Conservation (phyloP, 2,797 vertebrate genomes). For the Syngnathus acus region DNA sequence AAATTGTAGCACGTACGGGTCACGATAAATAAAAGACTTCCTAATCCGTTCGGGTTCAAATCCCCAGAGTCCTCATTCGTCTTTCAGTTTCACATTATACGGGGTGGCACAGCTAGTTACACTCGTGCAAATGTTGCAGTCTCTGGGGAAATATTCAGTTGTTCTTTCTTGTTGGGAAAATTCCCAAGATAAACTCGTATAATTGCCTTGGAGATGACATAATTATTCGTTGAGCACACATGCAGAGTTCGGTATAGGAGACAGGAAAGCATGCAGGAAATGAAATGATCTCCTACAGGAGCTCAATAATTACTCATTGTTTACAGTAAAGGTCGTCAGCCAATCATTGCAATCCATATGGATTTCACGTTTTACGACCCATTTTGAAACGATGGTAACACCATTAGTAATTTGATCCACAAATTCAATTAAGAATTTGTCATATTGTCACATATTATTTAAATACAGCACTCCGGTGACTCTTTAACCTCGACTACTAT, state of each 20-base stretch:
- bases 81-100: constrained; percentile 14
- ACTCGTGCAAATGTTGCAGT: constrained; percentile 10
- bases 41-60: constrained; percentile 8
- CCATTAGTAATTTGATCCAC: no score
- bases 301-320: constrained; percentile 3
- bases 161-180: constrained; percentile 24
- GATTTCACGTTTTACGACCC: not conserved
- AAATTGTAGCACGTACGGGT: constrained; percentile 1
- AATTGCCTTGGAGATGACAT: constrained; percentile 25
- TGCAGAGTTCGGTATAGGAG: not conserved
- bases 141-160: constrained; percentile 30
- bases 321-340: not conserved
- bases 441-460: no score
- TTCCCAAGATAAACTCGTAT: constrained; percentile 35
- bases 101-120: constrained; percentile 4
- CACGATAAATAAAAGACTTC: not conserved
- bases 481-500: no score
- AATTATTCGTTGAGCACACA: constrained; percentile 27
- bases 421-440: no score
- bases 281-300: not conserved
- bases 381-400: not conserved
- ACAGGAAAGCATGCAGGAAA: constrained; percentile 7
- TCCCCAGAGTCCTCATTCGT: constrained; percentile 42
- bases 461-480: no score
- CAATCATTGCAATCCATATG: not conserved